Evolutionary conservation across 2,888 invertebrate species (phyloP).

Genomic region (Drosophila bunnanda): DNA sequence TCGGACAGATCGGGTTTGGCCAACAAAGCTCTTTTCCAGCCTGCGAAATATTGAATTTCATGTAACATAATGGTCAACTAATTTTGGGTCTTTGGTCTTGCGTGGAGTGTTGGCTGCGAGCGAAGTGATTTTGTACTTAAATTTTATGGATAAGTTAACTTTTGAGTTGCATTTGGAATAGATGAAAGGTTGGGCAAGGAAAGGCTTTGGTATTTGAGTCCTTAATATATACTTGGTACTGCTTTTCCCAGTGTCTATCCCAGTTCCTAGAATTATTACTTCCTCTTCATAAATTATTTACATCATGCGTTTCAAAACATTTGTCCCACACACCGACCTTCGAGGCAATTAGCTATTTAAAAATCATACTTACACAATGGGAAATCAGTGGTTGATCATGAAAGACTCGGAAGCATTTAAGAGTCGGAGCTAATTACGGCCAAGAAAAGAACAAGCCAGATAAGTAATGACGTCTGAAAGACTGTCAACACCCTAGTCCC

Average conservation of each 20-base stretch:
- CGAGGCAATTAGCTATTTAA: conserved; percentile 55
- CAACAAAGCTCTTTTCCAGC: conserved; percentile 10
- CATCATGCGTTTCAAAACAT: neutral
- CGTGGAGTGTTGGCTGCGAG: conserved; percentile 7
- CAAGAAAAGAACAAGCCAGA: conserved; percentile 14
- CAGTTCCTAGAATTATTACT: conserved; percentile 20
- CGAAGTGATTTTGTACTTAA: conserved; percentile 29
- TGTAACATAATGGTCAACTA: conserved; percentile 40
- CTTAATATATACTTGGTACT: neutral
- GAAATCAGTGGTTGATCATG: conserved; percentile 7
- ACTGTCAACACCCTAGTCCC: conserved; percentile 24
- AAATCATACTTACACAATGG: conserved; percentile 41
- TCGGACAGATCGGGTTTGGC: conserved; percentile 26
- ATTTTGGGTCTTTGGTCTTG: conserved; percentile 20
- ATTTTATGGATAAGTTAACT: conserved; percentile 16
- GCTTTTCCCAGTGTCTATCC: neutral
- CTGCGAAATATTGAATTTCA: conserved; percentile 37
- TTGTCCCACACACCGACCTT: conserved; percentile 54
- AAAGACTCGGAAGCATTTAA: conserved; percentile 22
- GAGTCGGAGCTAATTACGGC: conserved; percentile 15
- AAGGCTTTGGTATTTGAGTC: neutral
- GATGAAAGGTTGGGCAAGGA: neutral
- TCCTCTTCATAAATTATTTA: conserved; percentile 18
- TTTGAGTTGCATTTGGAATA: conserved; percentile 6
- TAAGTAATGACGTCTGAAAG: conserved; percentile 25